Conservation (phyloP, 2,888 invertebrate species). For the Hemaris fuciformis region DNA sequence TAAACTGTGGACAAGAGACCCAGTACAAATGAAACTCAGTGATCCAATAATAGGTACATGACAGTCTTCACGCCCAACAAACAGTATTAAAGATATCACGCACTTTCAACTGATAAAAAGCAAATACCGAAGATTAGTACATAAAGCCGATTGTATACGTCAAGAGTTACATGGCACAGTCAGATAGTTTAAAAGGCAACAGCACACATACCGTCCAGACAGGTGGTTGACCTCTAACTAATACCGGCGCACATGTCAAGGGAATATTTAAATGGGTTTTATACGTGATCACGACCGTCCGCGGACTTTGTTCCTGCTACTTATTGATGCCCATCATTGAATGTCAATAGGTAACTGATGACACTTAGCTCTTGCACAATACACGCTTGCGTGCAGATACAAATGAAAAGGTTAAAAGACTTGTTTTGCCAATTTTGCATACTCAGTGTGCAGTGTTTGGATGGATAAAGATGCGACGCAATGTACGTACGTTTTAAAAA, state of each 20-base stretch:
- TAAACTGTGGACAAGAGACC: no score
- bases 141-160: neutral
- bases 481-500: no score
- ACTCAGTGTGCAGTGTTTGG: no score
- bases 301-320: conserved; percentile 4
- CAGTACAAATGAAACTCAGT: no score
- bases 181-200: neutral
- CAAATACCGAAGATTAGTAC: neutral
- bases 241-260: conserved; percentile 3
- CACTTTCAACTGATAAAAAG: neutral
- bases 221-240: conserved; percentile 21
- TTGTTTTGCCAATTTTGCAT: no score
- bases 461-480: no score
- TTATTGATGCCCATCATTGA: neutral
- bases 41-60: neutral
- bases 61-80: neutral
- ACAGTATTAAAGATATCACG: neutral
- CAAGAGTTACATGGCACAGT: neutral
- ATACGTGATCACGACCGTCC: neutral
- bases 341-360: neutral
- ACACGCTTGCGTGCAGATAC: neutral
- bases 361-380: neutral
- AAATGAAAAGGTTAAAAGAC: neutral
- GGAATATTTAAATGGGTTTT: conserved; percentile 4
- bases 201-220: conserved; percentile 4